A percentile compares a stretch with the other conserved stretches of the same genome.
Conservation (phyloP, 1,140 invertebrate species). For the Diploscapter pachys region DNA sequence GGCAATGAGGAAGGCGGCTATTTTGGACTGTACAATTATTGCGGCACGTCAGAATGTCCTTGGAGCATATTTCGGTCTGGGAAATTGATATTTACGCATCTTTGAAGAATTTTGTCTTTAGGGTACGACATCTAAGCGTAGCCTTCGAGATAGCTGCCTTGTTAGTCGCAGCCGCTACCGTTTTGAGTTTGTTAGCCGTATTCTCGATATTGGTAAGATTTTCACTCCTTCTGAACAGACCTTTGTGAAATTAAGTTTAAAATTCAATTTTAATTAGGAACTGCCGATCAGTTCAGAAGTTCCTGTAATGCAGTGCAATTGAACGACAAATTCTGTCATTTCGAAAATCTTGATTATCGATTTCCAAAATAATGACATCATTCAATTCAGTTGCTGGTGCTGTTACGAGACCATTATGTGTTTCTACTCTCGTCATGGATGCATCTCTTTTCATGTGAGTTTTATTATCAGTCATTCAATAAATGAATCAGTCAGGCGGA, state of each 20-base stretch:
- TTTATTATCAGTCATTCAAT: neutral
- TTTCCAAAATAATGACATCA: too few species aligned
- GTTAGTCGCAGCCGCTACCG: constrained; percentile 27
- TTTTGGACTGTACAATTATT: constrained; percentile 39
- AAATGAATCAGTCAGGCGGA: too few species aligned
- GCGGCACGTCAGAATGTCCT: constrained; percentile 24
- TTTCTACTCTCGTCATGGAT: constrained; percentile 35
- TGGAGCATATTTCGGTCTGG: constrained; percentile 20
- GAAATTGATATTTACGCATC: neutral
- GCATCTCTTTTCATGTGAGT: constrained; percentile 38
- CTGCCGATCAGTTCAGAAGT: too few species aligned
- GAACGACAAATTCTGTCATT: neutral
- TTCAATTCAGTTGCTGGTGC: constrained; percentile 27
- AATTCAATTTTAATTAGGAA: too few species aligned
- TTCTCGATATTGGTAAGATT: constrained; percentile 33
- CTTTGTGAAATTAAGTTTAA: too few species aligned
- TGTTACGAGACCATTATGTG: constrained; percentile 34
- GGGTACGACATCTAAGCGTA: constrained; percentile 16
- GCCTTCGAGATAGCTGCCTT: constrained; percentile 33
- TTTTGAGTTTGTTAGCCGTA: constrained; percentile 33
- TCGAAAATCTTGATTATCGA: constrained; percentile 5
- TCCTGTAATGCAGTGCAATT: too few species aligned
- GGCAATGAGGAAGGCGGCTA: constrained; percentile 32
- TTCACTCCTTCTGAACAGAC: too few species aligned
- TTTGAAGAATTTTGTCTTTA: constrained; percentile 16